phyloP scores from a whole-genome alignment of 2,888 invertebrate species.

The Parnassius smintheus region DNA sequence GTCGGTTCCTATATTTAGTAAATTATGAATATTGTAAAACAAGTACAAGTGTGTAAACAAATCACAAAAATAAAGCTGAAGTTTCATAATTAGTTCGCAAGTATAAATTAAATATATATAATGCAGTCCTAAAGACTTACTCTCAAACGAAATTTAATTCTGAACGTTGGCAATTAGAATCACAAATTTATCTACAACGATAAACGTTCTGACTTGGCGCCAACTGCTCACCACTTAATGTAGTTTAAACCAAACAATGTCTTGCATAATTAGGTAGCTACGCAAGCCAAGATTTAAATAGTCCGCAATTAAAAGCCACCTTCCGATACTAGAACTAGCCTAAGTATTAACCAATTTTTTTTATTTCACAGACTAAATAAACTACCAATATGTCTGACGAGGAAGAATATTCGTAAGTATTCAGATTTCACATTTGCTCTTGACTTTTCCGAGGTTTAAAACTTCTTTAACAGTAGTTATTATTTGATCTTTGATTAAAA shows the following conservation, averaged over 20 bases:
- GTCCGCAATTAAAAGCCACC: background rate
- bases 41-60: too few species aligned
- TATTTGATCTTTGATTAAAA: too few species aligned
- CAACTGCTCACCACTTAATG: conserved; percentile 24
- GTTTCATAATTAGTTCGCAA: too few species aligned
- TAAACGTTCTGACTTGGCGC: conserved; percentile 7
- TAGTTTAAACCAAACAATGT: conserved; percentile 30
- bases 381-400: conserved; percentile 94
- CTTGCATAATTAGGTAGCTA: conserved; percentile 23
- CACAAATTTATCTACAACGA: conserved; percentile 3
- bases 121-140: too few species aligned
- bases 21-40: too few species aligned
- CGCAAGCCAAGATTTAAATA: conserved; percentile 18
- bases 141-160: too few species aligned
- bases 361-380: conserved; percentile 71
- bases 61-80: too few species aligned
- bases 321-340: background rate
- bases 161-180: too few species aligned
- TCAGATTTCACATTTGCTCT: background rate
- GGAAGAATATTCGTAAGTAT: conserved; percentile 97
- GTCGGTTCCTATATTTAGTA: too few species aligned
- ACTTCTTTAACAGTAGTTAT: too few species aligned
- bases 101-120: too few species aligned
- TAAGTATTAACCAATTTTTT: conserved; percentile 24
- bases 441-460: too few species aligned